Base-by-base conservation (phyloP, 1,140 invertebrate species). In the Ooceraea biroi region DNA sequence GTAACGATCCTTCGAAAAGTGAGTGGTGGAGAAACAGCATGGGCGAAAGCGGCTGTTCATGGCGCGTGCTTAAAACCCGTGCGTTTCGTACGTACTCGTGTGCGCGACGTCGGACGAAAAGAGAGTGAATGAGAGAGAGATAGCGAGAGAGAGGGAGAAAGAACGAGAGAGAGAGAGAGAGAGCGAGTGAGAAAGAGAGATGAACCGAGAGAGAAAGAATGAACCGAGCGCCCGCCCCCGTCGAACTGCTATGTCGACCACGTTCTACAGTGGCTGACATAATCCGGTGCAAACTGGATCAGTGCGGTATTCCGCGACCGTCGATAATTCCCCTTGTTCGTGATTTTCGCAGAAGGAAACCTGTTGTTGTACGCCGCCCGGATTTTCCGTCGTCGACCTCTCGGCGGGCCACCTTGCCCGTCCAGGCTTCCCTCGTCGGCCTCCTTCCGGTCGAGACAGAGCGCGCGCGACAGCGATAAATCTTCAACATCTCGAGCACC, bases 261-360 rank as follows among this genome's bases (percentile, higher is more conserved):
- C 87, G 86, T 88, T 90, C 85, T 76, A 61, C 68, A 30, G 76
- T 50, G 44, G 73, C 85, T 89, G 88, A 88, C 86, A 91, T 90
- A 91, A 92, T 92, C 90, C 86, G 89, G 88, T 90, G 84, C 84
- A 85, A 91, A 89, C 89, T 92, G 91, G 88, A 90, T 92, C 22
- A 82, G 58, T 77, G 89, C 87, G 80, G 85, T 80, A 87, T 86
- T 30, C 85, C 50, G 63, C 55, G 65, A 85, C 84, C 82, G 87
- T 63, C 30, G 66, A 77, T 80, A 80, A 80, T 44, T 25, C 19
- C 5, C 14, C 22, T 36, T 36, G 22, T 46, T 19, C 50, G 27
- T 68, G 36, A 41, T 80, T 86, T 68, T 84, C 66, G 12, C 36
- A 80, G 72, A 80, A 52, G 76, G 52, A 73, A 86, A 85, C 78